Evolutionary conservation across 2,113 vertebrate species (phyloP), one percentile per base, ranked within the genome.

Genomic region (Sorex araneus): DNA sequence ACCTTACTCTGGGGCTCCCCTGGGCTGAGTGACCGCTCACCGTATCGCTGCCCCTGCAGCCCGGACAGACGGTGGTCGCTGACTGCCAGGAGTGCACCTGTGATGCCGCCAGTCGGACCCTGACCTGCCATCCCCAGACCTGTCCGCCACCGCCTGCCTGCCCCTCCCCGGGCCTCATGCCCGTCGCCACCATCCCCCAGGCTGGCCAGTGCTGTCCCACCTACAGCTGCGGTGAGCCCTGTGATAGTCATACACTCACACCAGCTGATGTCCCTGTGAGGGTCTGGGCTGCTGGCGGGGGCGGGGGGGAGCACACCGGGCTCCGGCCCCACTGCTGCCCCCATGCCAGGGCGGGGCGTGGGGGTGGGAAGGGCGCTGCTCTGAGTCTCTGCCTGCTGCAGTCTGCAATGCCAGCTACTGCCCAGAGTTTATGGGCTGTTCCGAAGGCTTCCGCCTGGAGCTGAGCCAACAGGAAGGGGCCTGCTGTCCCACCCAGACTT

Each of bases 381-480:
- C 57, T 75, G 23, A 90, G 13, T 0, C 25, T 27, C 30, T 45
- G 28, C 50, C 60, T 2, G 0, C 34, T 16, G 57, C 89, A 98
- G 98, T 11, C 25, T 98, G 98, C 87, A 97, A 98, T 47, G 80
- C 91, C 5, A 98, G 94, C 66, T 63, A 80, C 79, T 98, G 98
- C 89, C 94, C 95, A 3, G 0, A 45, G 0, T 45, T 71, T 16
- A 64, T 27, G 11, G 75, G 70, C 1, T 98, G 98, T 82, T 95
- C 97, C 5, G 6, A 79, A 8, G 98, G 97, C 71, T 97, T 97
- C 36, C 92, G 67, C 25, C 21, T 23, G 47, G 0, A 92, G 25
- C 90, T 90, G 63, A 28, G 36, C 79, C 27, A 95, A 1, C 27
- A 92, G 36, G 93, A 94, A 12, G 97, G 95, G 32, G 94, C 87